Percentiles rank a stretch among this genome's conserved stretches.
Evolutionary conservation across 2,888 invertebrate species (phyloP).

Genomic region (Tuta absoluta): DNA sequence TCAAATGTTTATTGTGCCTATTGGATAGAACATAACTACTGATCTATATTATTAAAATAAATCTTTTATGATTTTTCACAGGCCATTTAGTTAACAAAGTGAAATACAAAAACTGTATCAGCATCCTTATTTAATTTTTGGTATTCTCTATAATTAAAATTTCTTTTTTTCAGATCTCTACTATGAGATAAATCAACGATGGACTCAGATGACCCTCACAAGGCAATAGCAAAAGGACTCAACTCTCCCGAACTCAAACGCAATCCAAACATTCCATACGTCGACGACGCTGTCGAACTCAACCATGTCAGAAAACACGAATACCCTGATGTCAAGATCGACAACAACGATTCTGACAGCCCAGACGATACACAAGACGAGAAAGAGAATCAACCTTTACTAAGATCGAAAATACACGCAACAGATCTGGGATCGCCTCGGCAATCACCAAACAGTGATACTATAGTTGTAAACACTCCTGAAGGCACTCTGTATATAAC

Average conservation of each 20-base stretch:
- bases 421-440: constrained; percentile 65
- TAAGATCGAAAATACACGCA: constrained; percentile 53
- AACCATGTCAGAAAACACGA: constrained; percentile 36
- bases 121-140: not conserved
- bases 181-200: constrained; percentile 57
- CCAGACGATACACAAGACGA: constrained; percentile 47
- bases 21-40: too few species aligned
- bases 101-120: too few species aligned
- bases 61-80: too few species aligned
- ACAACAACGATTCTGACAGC: constrained; percentile 31
- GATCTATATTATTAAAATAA: too few species aligned
- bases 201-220: constrained; percentile 40
- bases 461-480: constrained; percentile 73
- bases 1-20: too few species aligned
- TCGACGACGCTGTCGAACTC: constrained; percentile 47
- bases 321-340: constrained; percentile 34
- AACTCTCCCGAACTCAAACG: constrained; percentile 62
- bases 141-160: not conserved
- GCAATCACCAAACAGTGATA: constrained; percentile 66
- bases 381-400: constrained; percentile 35
- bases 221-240: constrained; percentile 61
- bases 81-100: too few species aligned
- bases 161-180: constrained; percentile 53
- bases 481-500: constrained; percentile 75
- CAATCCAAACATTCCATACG: constrained; percentile 45